These are phyloP conservation scores for Mylabris sibirica DNA, from an alignment of 2,888 invertebrate genomes.

Conservation along the genomic window DNA sequence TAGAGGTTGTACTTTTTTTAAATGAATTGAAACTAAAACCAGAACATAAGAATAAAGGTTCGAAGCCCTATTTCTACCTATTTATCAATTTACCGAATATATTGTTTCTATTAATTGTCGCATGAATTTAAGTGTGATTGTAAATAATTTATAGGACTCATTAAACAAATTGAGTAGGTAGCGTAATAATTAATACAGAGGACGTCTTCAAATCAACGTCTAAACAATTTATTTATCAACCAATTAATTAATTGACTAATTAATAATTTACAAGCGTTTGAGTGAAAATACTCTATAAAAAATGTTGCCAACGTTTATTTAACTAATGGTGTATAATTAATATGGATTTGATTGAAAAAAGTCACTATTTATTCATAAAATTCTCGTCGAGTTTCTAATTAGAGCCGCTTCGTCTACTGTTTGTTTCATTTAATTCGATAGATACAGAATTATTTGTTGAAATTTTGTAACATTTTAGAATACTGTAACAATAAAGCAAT, in stretches of 20 bases:
- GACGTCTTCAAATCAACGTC: neutral
- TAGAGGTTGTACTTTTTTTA: no score
- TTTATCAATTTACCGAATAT: no score
- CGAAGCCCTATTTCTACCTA: no score
- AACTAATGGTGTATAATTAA: no score
- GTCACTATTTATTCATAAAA: neutral
- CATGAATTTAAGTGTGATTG: neutral
- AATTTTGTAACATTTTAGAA: slow-evolving; percentile 15
- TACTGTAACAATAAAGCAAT: slow-evolving; percentile 32
- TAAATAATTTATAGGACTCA: neutral
- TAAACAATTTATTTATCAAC: neutral
- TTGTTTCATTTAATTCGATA: no score
- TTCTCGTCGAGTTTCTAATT: neutral
- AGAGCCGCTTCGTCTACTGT: no score
- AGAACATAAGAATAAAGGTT: no score
- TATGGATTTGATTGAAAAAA: neutral
- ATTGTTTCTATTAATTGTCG: neutral
- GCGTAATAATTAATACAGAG: neutral
- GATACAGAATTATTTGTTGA: no score
- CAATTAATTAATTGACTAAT: neutral
- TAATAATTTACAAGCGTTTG: neutral
- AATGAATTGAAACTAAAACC: no score
- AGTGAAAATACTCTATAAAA: no score
- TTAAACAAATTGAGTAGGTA: neutral
- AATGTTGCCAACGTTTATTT: no score